These are phyloP conservation scores for Hydractinia symbiolongicarpus DNA, from an alignment of 30 jellyfish, hydroid and myxozoan genomes.

Conservation along the genomic window DNA sequence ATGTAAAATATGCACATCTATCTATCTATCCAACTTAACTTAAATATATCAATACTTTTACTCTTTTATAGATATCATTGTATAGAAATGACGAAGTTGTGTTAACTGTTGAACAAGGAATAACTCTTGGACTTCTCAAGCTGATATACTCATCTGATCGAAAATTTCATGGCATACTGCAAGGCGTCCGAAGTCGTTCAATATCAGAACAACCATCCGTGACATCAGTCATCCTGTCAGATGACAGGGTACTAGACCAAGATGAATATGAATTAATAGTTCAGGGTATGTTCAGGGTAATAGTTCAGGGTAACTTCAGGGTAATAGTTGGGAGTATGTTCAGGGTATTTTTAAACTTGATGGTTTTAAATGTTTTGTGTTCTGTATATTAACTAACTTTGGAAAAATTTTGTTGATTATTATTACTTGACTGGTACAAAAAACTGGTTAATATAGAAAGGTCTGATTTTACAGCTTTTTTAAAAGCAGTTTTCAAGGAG, in stretches of 20 bases:
- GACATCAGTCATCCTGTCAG: conserved; percentile 43
- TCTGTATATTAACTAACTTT: too few relatives aligned
- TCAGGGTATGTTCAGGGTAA: conserved; percentile 29
- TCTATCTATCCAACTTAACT: too few relatives aligned
- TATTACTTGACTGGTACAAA: too few relatives aligned
- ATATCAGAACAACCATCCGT: conserved; percentile 18
- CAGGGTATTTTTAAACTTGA: neutral
- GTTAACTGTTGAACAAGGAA: conserved; percentile 54
- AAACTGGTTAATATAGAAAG: too few relatives aligned
- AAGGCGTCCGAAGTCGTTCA: conserved; percentile 58
- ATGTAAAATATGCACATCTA: too few relatives aligned
- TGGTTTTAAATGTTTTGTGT: too few relatives aligned
- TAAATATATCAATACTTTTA: too few relatives aligned
- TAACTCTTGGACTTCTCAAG: conserved; percentile 48
- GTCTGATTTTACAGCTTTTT: too few relatives aligned
- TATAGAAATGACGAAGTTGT: conserved; percentile 45
- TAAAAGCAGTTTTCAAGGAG: too few relatives aligned
- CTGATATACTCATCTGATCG: conserved; percentile 52
- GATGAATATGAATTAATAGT: conserved; percentile 64
- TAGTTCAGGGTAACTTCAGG: conserved; percentile 31
- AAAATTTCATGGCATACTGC: conserved; percentile 39
- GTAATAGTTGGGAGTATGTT: conserved; percentile 37
- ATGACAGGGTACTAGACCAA: conserved; percentile 59
- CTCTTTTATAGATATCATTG: conserved; percentile 30
- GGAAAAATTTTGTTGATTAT: too few relatives aligned